Conservation (phyloP, 2,797 vertebrate genomes). For the Anisognathus igniventris region DNA sequence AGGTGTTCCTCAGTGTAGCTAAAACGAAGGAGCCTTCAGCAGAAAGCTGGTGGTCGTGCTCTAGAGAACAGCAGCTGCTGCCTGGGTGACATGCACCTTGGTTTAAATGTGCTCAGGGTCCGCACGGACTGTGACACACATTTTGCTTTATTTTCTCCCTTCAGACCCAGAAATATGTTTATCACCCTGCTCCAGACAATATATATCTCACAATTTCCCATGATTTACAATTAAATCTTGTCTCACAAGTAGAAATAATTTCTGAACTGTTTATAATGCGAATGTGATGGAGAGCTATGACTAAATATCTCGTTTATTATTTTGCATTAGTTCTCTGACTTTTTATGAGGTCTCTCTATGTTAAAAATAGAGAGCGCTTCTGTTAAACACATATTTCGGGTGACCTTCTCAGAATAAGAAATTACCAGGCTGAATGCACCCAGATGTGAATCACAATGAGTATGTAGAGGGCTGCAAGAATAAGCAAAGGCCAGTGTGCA, state of each 20-base stretch:
- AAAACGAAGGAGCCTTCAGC: not conserved
- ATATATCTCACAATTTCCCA: slow-evolving; percentile 31
- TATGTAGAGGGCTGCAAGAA: not conserved
- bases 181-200: not conserved
- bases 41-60: slow-evolving; percentile 2
- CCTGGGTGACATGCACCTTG: not conserved
- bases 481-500: not conserved
- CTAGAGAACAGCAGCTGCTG: not conserved
- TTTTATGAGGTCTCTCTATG: slow-evolving; percentile 8
- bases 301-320: slow-evolving; percentile 61
- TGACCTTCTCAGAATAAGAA: slow-evolving; percentile 47
- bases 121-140: not conserved
- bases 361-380: slow-evolving; percentile 28
- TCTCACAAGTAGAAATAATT: slow-evolving; percentile 7
- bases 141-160: slow-evolving; percentile 36
- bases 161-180: slow-evolving; percentile 44
- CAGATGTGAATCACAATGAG: slow-evolving; percentile 38
- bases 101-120: not conserved
- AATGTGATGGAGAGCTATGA: slow-evolving; percentile 36
- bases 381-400: not conserved
- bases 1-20: not conserved
- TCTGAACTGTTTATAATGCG: not conserved
- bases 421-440: not conserved
- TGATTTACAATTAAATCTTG: slow-evolving; percentile 46
- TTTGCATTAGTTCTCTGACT: slow-evolving; percentile 31